These are phyloP conservation scores for Menura novaehollandiae DNA, from an alignment of 2,113 vertebrate genomes.

Conservation along the genomic window DNA sequence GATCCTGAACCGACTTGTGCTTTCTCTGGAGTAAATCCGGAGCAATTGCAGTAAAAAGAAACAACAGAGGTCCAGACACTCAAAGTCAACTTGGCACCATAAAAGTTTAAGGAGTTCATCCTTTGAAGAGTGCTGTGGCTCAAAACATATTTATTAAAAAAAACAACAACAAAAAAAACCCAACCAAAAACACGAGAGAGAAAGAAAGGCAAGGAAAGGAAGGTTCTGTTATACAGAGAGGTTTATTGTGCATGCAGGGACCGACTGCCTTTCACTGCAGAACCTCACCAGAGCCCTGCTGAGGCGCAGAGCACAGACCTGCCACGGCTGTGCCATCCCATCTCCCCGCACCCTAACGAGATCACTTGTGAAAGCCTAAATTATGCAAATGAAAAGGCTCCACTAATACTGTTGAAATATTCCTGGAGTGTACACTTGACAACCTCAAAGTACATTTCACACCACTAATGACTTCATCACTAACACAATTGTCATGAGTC, in stretches of 20 bases:
- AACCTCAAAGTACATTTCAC: constrained; percentile 83
- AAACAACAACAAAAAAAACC: background rate
- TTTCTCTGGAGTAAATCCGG: background rate
- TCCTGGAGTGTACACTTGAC: constrained; percentile 83
- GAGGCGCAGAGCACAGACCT: background rate
- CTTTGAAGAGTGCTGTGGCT: background rate
- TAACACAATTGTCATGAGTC: constrained; percentile 81
- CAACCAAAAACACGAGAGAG: accelerated
- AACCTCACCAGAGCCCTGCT: background rate
- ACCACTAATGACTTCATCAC: constrained; percentile 82
- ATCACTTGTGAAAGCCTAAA: constrained; percentile 76
- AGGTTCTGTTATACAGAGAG: background rate
- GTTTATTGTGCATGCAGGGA: background rate
- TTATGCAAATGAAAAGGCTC: constrained; percentile 80
- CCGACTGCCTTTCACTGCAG: background rate
- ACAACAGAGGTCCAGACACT: background rate
- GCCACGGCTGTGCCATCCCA: background rate
- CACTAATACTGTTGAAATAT: constrained; percentile 79
- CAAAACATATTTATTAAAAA: background rate
- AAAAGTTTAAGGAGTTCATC: background rate
- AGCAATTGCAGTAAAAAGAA: background rate
- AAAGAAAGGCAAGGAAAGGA: background rate
- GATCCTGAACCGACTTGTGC: background rate
- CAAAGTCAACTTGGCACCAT: background rate
- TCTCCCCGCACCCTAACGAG: constrained; percentile 58